phyloP scores from a whole-genome alignment of 2,797 vertebrate species.

The Eospalax fontanierii region DNA sequence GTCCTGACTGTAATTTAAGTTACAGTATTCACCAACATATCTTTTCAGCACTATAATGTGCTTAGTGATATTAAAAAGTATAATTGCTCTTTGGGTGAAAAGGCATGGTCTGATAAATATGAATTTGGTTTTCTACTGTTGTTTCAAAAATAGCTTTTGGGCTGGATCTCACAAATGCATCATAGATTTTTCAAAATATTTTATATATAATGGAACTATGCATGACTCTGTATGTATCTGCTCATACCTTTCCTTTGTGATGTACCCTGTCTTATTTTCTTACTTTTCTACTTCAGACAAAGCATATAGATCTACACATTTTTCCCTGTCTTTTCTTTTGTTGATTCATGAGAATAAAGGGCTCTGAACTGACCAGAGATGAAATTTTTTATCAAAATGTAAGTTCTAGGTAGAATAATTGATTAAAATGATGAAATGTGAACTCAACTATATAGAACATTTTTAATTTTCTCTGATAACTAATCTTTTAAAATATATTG shows the following conservation, averaged over 20 bases:
- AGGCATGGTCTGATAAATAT: slow-evolving; percentile 60
- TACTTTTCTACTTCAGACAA: neutral
- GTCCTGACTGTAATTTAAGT: slow-evolving; percentile 72
- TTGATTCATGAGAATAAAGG: neutral
- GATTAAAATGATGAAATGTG: neutral
- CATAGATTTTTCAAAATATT: neutral
- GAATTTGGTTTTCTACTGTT: neutral
- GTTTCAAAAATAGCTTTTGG: slow-evolving; percentile 62
- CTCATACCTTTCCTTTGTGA: neutral
- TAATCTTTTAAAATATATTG: neutral
- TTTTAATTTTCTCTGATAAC: neutral
- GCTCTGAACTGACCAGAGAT: neutral
- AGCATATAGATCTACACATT: neutral
- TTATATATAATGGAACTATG: neutral
- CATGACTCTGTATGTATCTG: neutral
- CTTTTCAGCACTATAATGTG: slow-evolving; percentile 74
- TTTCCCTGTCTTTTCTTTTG: neutral
- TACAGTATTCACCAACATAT: slow-evolving; percentile 81
- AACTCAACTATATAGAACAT: neutral
- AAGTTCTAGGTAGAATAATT: neutral
- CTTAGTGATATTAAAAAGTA: slow-evolving; percentile 83
- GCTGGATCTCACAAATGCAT: neutral
- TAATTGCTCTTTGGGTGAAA: slow-evolving; percentile 80
- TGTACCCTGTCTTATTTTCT: neutral
- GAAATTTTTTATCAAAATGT: neutral